Evolutionary conservation across 2,888 invertebrate genomes (phyloP).

Genomic region (Apodemia mormo): DNA sequence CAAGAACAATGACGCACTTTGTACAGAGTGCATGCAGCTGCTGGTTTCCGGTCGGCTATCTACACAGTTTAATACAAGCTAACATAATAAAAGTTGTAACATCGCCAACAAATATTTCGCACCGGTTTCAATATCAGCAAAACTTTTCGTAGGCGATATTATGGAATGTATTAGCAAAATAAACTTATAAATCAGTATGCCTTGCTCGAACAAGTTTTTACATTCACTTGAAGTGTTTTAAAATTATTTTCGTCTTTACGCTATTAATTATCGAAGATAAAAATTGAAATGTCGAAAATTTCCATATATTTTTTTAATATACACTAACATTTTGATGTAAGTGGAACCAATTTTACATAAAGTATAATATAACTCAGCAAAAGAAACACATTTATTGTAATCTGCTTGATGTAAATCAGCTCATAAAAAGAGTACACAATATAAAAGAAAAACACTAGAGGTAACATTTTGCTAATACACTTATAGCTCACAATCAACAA

Average conservation of each 20-base stretch:
- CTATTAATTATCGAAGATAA: too few relatives aligned
- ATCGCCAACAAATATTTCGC: slow-evolving; percentile 27
- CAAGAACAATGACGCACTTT: slow-evolving; percentile 56
- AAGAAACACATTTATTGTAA: too few relatives aligned
- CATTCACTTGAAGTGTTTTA: neutral
- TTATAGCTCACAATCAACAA: slow-evolving; percentile 16
- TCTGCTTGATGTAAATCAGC: too few relatives aligned
- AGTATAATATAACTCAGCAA: too few relatives aligned
- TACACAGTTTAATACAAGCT: slow-evolving; percentile 63
- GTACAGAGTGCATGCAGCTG: slow-evolving; percentile 70
- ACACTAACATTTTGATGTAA: too few relatives aligned
- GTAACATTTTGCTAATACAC: slow-evolving; percentile 22
- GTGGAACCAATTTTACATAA: too few relatives aligned
- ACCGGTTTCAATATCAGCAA: slow-evolving; percentile 23
- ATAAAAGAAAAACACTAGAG: neutral
- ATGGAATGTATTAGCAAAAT: slow-evolving; percentile 7
- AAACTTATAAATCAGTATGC: neutral
- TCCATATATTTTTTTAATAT: too few relatives aligned
- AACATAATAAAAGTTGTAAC: slow-evolving; percentile 52
- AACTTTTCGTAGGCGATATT: slow-evolving; percentile 23
- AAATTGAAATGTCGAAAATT: too few relatives aligned
- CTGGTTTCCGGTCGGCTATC: slow-evolving; percentile 62
- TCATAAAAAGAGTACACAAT: too few relatives aligned
- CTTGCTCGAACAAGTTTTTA: too few relatives aligned
- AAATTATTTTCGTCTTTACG: neutral